phyloP scores from a whole-genome alignment of 2,113 vertebrate species.

The Cynoglossus semilaevis region DNA sequence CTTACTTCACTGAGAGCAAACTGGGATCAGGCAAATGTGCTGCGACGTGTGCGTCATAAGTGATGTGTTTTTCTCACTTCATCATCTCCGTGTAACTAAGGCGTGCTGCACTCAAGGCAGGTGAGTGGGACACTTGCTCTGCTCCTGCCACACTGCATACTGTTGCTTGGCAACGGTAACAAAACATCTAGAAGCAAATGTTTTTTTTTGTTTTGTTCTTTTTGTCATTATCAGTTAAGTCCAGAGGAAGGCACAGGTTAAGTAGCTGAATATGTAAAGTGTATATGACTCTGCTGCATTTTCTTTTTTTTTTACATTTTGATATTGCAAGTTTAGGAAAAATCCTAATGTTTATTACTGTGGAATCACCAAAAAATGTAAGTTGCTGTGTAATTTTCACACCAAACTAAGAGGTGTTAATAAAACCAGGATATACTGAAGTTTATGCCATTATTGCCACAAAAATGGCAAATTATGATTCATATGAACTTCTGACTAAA shows the following conservation, averaged over 20 bases:
- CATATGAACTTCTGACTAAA: constrained; percentile 50
- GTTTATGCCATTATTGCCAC: constrained; percentile 17
- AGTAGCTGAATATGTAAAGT: constrained; percentile 44
- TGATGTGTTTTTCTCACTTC: constrained; percentile 18
- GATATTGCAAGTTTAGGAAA: not conserved
- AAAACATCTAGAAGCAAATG: constrained; percentile 38
- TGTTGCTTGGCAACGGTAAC: constrained; percentile 64
- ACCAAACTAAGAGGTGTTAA: constrained; percentile 30
- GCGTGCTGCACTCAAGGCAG: constrained; percentile 17
- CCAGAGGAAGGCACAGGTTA: constrained; percentile 15
- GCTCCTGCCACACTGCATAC: constrained; percentile 32
- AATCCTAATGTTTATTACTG: no score
- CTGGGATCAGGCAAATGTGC: not conserved
- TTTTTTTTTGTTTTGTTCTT: constrained; percentile 7
- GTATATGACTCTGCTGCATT: constrained; percentile 59
- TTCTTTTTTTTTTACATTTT: constrained; percentile 2
- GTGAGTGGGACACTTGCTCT: constrained; percentile 23
- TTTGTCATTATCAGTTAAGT: constrained; percentile 24
- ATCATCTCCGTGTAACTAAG: constrained; percentile 22
- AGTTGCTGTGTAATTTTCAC: constrained; percentile 18
- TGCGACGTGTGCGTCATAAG: constrained; percentile 2
- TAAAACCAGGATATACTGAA: constrained; percentile 31
- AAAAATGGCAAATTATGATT: constrained; percentile 42
- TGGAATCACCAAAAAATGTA: no score
- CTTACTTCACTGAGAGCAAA: no score